A percentile compares a stretch with the other conserved stretches of the same genome.
phyloP scores from a whole-genome alignment of 37 sponge, comb jelly and placozoan species.

The Eunapius fragilis region DNA sequence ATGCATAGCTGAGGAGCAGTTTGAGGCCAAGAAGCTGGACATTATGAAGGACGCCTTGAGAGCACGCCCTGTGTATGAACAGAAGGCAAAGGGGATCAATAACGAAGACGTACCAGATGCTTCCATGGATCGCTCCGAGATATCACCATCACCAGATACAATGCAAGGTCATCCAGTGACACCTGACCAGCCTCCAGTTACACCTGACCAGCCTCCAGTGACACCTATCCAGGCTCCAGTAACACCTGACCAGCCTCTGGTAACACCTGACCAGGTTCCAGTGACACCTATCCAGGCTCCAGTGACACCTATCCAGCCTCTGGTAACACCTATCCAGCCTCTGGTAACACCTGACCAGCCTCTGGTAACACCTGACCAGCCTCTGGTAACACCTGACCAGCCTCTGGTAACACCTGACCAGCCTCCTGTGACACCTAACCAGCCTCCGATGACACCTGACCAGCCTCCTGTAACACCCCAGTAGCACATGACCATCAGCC shows the following conservation, averaged over 20 bases:
- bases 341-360: not conserved
- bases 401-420: not conserved
- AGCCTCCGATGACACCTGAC: not conserved
- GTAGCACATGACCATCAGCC: not conserved
- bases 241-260: not conserved
- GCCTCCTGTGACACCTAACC: not conserved
- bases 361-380: not conserved
- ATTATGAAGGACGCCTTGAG: slow-evolving; percentile 88
- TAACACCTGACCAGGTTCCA: not conserved
- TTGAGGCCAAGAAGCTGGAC: slow-evolving; percentile 87
- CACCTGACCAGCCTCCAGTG: not conserved
- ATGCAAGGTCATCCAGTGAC: not conserved
- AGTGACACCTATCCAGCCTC: not conserved
- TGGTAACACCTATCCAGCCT: not conserved
- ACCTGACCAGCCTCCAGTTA: not conserved
- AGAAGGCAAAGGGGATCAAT: slow-evolving; percentile 24
- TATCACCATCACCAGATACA: not conserved
- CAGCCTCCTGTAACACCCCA: not conserved
- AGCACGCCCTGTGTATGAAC: slow-evolving; percentile 51
- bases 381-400: not conserved
- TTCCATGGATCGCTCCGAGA: not conserved
- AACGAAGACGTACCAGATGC: not conserved
- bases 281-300: no score
- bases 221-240: not conserved
- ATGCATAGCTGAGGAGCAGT: slow-evolving; percentile 85